Evolutionary conservation across 2,113 vertebrate genomes (phyloP).

Genomic region (Tychaedon coryphoeus): DNA sequence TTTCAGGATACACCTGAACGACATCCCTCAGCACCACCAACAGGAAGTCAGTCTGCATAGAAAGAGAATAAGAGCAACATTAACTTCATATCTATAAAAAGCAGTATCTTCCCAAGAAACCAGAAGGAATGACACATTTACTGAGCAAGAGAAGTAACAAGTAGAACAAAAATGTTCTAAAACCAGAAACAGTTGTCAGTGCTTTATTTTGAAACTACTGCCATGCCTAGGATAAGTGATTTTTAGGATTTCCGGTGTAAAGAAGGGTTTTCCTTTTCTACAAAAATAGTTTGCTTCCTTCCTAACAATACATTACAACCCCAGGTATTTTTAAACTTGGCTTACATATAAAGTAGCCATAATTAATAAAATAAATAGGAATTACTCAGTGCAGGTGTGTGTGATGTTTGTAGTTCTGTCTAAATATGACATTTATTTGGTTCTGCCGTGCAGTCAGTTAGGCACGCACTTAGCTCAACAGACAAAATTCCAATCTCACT

Average conservation of each 20-base stretch:
- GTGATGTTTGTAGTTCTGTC: not conserved
- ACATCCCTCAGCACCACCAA: slow-evolving; percentile 95
- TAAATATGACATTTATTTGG: not conserved
- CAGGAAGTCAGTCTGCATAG: slow-evolving; percentile 90
- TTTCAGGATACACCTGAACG: slow-evolving; percentile 87
- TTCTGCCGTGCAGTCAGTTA: not conserved
- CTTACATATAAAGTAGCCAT: not conserved
- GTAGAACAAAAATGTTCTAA: not conserved
- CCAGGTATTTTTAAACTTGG: not conserved
- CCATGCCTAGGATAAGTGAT: not conserved
- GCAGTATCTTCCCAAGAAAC: not conserved
- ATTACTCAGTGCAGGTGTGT: not conserved
- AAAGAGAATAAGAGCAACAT: not conserved
- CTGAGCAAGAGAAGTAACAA: not conserved
- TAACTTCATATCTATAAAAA: not conserved
- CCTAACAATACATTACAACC: not conserved
- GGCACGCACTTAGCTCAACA: not conserved
- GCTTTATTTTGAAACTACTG: not conserved
- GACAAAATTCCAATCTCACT: not conserved
- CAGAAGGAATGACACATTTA: not conserved
- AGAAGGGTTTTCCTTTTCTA: not conserved
- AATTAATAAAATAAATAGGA: not conserved
- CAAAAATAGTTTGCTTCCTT: not conserved
- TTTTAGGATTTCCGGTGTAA: not conserved
- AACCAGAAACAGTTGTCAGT: not conserved